Percentiles rank a stretch among this genome's conserved stretches.
Conservation (phyloP, 2,888 invertebrate species). For the Lymantria monacha region DNA sequence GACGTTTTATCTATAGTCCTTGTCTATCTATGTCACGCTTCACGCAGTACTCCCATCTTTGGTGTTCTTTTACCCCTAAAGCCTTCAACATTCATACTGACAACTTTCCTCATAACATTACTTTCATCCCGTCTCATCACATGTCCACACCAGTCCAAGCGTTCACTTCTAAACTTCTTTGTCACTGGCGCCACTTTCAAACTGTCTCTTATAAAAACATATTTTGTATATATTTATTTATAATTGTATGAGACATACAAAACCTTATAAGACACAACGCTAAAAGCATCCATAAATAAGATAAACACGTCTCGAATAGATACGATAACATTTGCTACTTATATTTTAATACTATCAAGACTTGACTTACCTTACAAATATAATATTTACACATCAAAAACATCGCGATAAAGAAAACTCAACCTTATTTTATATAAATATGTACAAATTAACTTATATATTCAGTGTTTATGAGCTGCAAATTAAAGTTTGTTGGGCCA, state of each 20-base stretch:
- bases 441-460: neutral
- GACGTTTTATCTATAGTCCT: no score
- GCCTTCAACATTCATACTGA: no score
- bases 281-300: conserved; percentile 30
- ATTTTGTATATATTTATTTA: no score
- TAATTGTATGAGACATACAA: conserved; percentile 6
- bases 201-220: no score
- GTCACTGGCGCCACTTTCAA: no score
- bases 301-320: conserved; percentile 35
- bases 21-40: no score
- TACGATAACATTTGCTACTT: conserved; percentile 34
- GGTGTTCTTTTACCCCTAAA: no score
- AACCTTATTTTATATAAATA: conserved; percentile 4
- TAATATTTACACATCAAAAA: conserved; percentile 1
- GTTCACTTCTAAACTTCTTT: no score
- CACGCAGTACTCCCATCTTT: no score
- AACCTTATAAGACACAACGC: conserved; percentile 15
- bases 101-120: no score
- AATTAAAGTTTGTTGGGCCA: conserved; percentile 18
- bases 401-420: neutral
- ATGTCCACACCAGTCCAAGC: no score
- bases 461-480: conserved; percentile 4
- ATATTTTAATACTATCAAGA: conserved; percentile 50
- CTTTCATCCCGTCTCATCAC: no score
- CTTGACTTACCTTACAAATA: conserved; percentile 29